phyloP scores from a whole-genome alignment of 2,888 invertebrate genomes.

The Elgonia sp. region DNA sequence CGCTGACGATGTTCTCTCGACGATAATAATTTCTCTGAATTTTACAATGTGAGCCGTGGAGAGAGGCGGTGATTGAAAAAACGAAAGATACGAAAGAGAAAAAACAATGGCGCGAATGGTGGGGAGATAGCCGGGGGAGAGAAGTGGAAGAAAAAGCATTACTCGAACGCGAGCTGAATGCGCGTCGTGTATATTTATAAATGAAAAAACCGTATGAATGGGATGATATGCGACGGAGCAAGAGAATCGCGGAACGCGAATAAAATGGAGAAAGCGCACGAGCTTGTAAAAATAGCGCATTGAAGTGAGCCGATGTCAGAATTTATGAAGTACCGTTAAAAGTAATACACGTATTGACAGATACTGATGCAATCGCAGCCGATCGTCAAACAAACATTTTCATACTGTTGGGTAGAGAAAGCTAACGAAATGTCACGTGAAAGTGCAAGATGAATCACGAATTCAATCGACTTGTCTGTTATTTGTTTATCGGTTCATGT shows the following conservation, averaged over 20 bases:
- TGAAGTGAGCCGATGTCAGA: constrained; percentile 44
- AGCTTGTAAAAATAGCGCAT: constrained; percentile 53
- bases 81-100: background rate
- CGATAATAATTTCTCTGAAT: constrained; percentile 19
- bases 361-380: constrained; percentile 58
- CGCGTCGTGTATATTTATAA: constrained; percentile 26
- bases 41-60: constrained; percentile 16
- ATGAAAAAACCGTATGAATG: constrained; percentile 23
- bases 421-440: constrained; percentile 61
- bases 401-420: constrained; percentile 53
- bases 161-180: constrained; percentile 17
- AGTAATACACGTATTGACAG: constrained; percentile 62
- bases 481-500: constrained; percentile 2
- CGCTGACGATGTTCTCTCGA: constrained; percentile 11
- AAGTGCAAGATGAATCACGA: constrained; percentile 53
- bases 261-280: constrained; percentile 33
- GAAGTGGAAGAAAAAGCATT: background rate
- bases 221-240: constrained; percentile 39
- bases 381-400: constrained; percentile 70
- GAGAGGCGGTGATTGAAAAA: constrained; percentile 19
- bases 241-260: constrained; percentile 29
- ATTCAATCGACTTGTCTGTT: constrained; percentile 47
- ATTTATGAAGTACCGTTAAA: constrained; percentile 64
- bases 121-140: background rate
- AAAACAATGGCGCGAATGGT: background rate